Evolutionary conservation across 2,797 vertebrate species (phyloP), one percentile per base, ranked within the genome.

Genomic region (Brotula barbata): DNA sequence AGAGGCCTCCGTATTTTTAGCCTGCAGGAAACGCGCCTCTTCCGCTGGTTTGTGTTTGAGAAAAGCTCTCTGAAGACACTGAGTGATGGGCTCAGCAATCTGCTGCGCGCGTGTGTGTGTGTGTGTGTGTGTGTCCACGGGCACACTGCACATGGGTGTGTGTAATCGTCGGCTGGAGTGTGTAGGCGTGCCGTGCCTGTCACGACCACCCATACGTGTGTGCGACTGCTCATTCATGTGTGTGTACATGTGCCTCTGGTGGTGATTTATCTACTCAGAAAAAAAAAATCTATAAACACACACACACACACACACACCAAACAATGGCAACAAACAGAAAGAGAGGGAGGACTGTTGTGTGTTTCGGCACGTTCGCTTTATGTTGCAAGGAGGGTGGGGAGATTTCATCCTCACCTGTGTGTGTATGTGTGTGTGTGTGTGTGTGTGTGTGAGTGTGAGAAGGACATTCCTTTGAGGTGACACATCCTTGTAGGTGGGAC

Each of bases 401-500:
- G 58, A 66, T 76, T 68, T 72, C 60, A 69, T 72, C 80, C 43
- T 75, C 75, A 78, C 77, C 74, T 22, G 51, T 40, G 59, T 28
- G 33, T 52, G 63, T 31, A 49, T 7, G 12, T 11, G 51, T n/a
- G 1, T 39, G 58, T 31, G 41, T 40, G 50, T 12, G 17, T 28
- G 14, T 13, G 47, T 23, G 16, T 21, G n/a, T 36, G 54, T 36
- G 54, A 46, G 48, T 46, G 50, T 17, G 49, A 21, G 58, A 37
- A 22, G 56, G 66, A 82, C 82, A 89, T 91, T 92, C 87, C 74
- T 82, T 43, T 34, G 83, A 89, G 81, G 82, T 89, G 88, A 92
- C 88, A 85, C 86, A 80, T 87, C 84, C 87, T n/a, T 88, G 83
- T 85, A 78, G 87, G 88, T 84, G 89, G 82, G 86, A 78, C 78